Conservation (phyloP, 2,113 vertebrate species). For the Zosterops lateralis region DNA sequence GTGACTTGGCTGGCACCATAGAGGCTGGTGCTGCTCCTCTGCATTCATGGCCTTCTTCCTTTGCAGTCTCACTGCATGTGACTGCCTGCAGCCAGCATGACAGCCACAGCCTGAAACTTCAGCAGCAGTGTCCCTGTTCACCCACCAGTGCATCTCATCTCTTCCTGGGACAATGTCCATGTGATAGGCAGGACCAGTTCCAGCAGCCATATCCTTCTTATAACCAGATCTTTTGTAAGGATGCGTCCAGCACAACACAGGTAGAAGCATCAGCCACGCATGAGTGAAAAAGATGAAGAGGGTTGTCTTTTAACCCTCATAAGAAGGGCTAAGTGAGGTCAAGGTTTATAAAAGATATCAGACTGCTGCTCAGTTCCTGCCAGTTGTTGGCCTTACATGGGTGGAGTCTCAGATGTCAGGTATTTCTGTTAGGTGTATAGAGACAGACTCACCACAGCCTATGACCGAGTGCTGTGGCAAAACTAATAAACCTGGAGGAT, state of each 20-base stretch:
- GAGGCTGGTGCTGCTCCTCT: neutral
- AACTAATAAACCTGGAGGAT: neutral
- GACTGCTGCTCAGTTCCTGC: neutral
- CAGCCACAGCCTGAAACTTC: neutral
- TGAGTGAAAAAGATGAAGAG: too few relatives aligned
- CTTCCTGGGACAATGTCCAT: fast-evolving
- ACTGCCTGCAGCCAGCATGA: neutral
- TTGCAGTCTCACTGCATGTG: neutral
- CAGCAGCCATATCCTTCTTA: neutral
- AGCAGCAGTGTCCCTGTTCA: fast-evolving
- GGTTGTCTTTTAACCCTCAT: neutral
- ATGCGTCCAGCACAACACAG: fast-evolving
- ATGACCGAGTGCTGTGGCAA: neutral
- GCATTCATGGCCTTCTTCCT: fast-evolving
- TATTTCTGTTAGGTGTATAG: neutral
- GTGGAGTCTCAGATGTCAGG: neutral
- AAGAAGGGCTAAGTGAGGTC: neutral
- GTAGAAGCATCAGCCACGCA: neutral
- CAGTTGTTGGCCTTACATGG: neutral
- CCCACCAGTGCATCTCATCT: neutral
- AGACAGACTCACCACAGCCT: neutral
- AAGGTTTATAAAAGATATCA: neutral
- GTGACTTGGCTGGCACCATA: fast-evolving
- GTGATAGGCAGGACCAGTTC: neutral
- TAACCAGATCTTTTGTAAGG: neutral